Base-by-base conservation (phyloP, 2,797 vertebrate species). In the Gambelia wislizenii region DNA sequence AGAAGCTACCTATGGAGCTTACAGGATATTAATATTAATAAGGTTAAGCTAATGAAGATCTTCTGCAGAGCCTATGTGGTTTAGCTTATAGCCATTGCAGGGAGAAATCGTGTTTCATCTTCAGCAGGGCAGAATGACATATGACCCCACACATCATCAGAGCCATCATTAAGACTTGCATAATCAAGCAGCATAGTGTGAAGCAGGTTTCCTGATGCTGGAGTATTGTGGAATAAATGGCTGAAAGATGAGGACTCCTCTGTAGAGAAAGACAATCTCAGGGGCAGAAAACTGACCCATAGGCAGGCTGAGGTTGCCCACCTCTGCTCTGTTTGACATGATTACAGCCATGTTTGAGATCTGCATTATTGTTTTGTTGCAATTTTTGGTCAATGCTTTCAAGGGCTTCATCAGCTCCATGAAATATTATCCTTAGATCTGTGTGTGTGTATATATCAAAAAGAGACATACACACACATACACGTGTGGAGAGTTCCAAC, bases 1-100 rank as follows among this genome's bases (percentile, higher is more conserved):
- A 86, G 47, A 64, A 76, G 87, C 85, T 89, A 91, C 0, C 0
- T 88, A 87, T 0, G 0, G 92, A 89, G 85, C 89, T 77, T 94
- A 86, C 88, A 91, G 92, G 92, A 91, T 86, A 94, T 94, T 95
- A 95, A 95, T 87, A 87, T 87, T 85, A 89, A 92, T 39, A 92
- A 88, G 1, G 49, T 74, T 79, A 91, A 86, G 88, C 88, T 94
- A 91, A 93, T 83, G 84, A 94, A 91, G 27, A 91, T 47, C 87
- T 91, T 89, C 77, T 90, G 94, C 93, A 94, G 93, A 64, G 89
- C 82, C 89, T 49, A 84, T 84, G 90, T 69, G 0, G 88, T 87
- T 88, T 1, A 0, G 10, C 89, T 22, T 69, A 85, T 8, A 44
- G 0, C 33, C 80, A 59, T 91, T 77, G 88, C 90, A 89, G 52